Evolutionary conservation across 2,113 vertebrate species (phyloP), one percentile per base, ranked within the genome.

Genomic region (Datnioides undecimradiatus): DNA sequence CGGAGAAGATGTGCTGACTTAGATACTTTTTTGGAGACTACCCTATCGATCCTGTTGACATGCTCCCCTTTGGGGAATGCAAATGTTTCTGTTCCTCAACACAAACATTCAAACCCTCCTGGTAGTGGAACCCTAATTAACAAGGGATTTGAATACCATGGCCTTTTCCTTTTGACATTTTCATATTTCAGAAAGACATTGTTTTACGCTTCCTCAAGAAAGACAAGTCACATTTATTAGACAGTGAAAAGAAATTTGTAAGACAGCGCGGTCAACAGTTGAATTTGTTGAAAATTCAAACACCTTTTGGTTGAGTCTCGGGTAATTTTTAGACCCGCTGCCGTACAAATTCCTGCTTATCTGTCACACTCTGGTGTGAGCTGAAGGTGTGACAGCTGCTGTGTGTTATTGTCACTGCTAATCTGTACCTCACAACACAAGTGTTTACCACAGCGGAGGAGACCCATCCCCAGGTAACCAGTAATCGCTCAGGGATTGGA

Each of bases 21-120:
- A 6, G 86, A 75, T 70, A 58, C 54, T 88, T 86, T 88, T 86
- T 87, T 77, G 55, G 57, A 87, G 75, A 73, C 81, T 76, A 87
- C 84, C 70, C 92, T 92, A 93, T 93, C 83, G 93, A 92, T 93
- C 90, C 89, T 92, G 85, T 89, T 93, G 91, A 92, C 91, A 87
- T 19, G 65, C 75, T 81, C 69, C 82, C 91, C 90, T 89, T 87
- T 84, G 90, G 92, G 90, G 80, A 90, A 93, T 94, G 91, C 89
- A 93, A 92, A 91, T 94, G 81, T 82, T 91, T 90, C 83, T 84
- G 77, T 90, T 90, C 79, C 75, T 92, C 84, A 90, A 88, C 82
- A 80, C 80, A 88, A 91, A 89, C 85, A 87, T 90, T 76, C 71
- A 88, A 89, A 88, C 78, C 85, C 83, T 89, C 80, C 83, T 84